Base-by-base conservation (phyloP, 2,888 invertebrate genomes). In the Hartigia nigra region DNA sequence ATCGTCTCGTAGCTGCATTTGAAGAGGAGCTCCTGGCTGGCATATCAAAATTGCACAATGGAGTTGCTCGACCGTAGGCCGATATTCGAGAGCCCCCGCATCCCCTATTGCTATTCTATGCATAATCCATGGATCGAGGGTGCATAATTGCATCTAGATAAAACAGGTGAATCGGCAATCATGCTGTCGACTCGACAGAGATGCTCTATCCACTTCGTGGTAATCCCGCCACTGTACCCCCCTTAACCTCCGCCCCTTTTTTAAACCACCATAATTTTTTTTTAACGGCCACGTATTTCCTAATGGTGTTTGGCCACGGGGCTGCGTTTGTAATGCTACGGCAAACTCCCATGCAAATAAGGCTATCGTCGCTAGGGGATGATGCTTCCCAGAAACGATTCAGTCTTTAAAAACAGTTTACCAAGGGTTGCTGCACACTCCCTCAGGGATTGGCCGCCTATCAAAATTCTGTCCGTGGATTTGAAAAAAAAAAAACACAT, bases 81-180 rank as follows among this genome's bases (percentile, higher is more conserved):
- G 77, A 77, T 78, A 74, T 74, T 37, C 77, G 76, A 76, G 78
- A 75, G 39, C 74, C 55, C 76, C 70, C 55, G 77, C 70, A 74
- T 80, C 74, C 74, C 77, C 78, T 77, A 81, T 79, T 79, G 69
- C 74, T 77, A 76, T 77, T 79, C 75, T 80, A 75, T 80, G 77
- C 79, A 36, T 69, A 70, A 32, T 55, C 55, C 55, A 55, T 55
- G 55, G 55, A 55, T 55, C 55, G 85, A 80, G 89, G 89, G 89
- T 89, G 89, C 89, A 89, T 89, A 89, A 89, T 89, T 89, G 89
- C 89, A 89, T 89, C 87, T 86, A 87, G 89, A 89, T 89, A 89
- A 89, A 89, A 89, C 88, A 89, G 89, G 88, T 87, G 87, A 89
- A 88, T 87, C 87, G 85, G 87, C 87, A 89, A 89, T 89, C 88